phyloP scores from a whole-genome alignment of 2,113 vertebrate species.

The Nasalis larvatus region DNA sequence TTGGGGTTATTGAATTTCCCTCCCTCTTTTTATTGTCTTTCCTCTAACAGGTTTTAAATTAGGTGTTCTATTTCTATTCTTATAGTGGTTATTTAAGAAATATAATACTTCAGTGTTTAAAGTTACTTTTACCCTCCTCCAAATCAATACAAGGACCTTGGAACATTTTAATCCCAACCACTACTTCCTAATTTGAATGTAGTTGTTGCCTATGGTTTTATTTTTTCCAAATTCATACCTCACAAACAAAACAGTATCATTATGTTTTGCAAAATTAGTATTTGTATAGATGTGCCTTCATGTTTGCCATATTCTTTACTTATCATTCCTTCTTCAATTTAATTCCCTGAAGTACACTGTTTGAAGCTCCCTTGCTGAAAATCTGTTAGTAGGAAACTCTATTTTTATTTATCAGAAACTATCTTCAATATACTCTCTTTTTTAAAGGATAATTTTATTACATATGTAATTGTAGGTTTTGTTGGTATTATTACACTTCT shows the following conservation, averaged over 20 bases:
- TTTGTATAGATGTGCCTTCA: background rate
- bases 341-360: background rate
- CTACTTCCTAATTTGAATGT: background rate
- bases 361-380: background rate
- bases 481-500: background rate
- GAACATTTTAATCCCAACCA: background rate
- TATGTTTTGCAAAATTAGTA: background rate
- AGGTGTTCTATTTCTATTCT: background rate
- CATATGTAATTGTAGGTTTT: background rate
- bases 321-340: background rate
- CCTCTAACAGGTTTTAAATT: background rate
- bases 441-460: background rate
- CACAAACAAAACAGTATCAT: background rate
- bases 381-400: background rate
- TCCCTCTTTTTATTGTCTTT: background rate
- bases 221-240: background rate
- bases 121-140: background rate
- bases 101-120: background rate
- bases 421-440: background rate
- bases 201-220: background rate
- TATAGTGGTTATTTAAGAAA: conserved; percentile 33
- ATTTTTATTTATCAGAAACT: background rate
- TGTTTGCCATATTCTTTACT: background rate
- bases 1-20: background rate
- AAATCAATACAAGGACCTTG: background rate